Evolutionary conservation across 1,140 invertebrate species (phyloP), one percentile per base, ranked within the genome.

Genomic region (Drosophila tristis): DNA sequence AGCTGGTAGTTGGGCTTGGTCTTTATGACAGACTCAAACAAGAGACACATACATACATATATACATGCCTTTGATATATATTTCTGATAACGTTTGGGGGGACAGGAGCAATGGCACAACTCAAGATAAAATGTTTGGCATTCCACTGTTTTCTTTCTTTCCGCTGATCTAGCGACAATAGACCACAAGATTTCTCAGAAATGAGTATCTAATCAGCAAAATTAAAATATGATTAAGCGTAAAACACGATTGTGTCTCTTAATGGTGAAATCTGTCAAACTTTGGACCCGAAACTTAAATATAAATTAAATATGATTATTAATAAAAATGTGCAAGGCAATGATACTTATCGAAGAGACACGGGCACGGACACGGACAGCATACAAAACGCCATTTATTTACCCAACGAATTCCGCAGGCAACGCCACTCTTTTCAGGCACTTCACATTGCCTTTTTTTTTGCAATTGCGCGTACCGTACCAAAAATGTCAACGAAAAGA

Each of bases 401-500:
- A 53, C 58, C 39, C 59, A 76, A 55, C 62, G 55, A 66, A 84
- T 85, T 65, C 66, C 80, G 39, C 63, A 57, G 66, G 45, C 26
- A 43, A 35, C 55, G 71, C 53, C 53, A 80, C 39, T 74, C 60
- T 44, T 48, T 74, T 65, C 39, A 16, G 31, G 53, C 43, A 49
- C 57, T 49, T 43, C 47, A 67, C 47, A 57, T 70, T 57, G 43
- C n/a, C n/a, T 56, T 79, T 61, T 43, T 67, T 73, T 81, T 72
- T 50, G 78, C 65, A 74, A 78, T 67, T 71, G 62, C 58, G 64
- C 78, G 62, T 71, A 70, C 42, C 73, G 61, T 71, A 71, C 43
- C 68, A 72, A 64, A 81, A 71, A 78, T 74, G 71, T 84, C 72
- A 68, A 53, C 57, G 15, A 57, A 45, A 67, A 43, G 49, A 62